Evolutionary conservation across 2,888 invertebrate species (phyloP), one percentile per base, ranked within the genome.

Genomic region (Palloptera scutellata): DNA sequence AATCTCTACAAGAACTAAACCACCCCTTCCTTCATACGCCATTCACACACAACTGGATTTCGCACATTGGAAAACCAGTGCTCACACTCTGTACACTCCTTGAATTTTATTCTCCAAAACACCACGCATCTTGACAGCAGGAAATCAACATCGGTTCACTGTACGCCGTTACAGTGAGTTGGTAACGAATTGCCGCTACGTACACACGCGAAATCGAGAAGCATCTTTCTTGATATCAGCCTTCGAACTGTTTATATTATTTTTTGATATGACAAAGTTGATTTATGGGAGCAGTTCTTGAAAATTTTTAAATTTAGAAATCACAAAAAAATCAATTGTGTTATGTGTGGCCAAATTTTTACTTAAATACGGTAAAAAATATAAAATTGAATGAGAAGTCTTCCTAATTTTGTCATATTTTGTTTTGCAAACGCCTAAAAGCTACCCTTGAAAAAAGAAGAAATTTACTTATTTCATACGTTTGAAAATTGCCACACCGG

Each of bases 91-190:
- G 15, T 42, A 40, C 57, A 48, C 55, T 61, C 55, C 61, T 42
- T 40, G 52, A 60, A 53, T 20, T 42, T 53, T 45, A 43, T 66
- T 55, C 53, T 53, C 63, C 43, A 5, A 48, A n/a, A 8, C n/a
- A 48, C 5, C 1, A 48, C 48, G 48, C 11, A 48, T 53, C 17
- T 11, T 53, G 45, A 61, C 65, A 60, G 58, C 66, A 62, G 72
- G 66, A 59, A 62, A 54, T 15, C 13, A 19, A 59, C 63, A 69
- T 68, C 76, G 77, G 81, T 81, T 81, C 80, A 79, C 73, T 79
- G 76, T 74, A 81, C 79, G 78, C 72, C 76, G 62, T 58, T 67
- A 72, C 69, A 76, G 64, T 73, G 77, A 81, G 80, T 81, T 79
- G 76, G 74, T 72, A 77, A 73, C 78, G 77, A 76, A 76, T 66